Evolutionary conservation across 2,113 vertebrate genomes (phyloP).

Genomic region (Zootoca vivipara): DNA sequence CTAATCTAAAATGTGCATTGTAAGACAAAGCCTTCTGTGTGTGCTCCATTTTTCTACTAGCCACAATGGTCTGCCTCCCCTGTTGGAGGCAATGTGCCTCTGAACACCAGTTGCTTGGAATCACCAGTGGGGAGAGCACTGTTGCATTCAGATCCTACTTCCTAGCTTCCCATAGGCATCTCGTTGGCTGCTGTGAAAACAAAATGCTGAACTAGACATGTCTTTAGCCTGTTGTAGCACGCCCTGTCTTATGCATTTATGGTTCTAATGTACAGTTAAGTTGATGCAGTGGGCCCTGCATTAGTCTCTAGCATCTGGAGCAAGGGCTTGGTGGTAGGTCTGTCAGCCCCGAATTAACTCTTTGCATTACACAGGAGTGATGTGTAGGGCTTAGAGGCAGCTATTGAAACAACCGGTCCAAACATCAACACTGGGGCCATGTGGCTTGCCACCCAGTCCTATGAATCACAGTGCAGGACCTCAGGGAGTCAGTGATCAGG

Average conservation of each 20-base stretch:
- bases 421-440: background rate
- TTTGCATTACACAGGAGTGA: background rate
- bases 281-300: background rate
- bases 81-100: too few relatives aligned
- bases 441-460: background rate
- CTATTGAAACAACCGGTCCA: background rate
- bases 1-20: background rate
- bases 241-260: background rate
- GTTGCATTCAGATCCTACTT: too few relatives aligned
- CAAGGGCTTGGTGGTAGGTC: background rate
- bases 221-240: background rate
- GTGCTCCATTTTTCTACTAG: background rate
- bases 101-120: too few relatives aligned
- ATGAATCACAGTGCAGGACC: background rate
- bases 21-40: background rate
- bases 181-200: too few relatives aligned
- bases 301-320: background rate
- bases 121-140: too few relatives aligned
- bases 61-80: too few relatives aligned
- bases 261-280: background rate
- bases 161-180: too few relatives aligned
- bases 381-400: background rate
- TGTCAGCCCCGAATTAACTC: background rate
- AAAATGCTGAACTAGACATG: too few relatives aligned
- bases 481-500: background rate